Conservation (phyloP, 2,888 invertebrate species). For the Melieria crassipennis region DNA sequence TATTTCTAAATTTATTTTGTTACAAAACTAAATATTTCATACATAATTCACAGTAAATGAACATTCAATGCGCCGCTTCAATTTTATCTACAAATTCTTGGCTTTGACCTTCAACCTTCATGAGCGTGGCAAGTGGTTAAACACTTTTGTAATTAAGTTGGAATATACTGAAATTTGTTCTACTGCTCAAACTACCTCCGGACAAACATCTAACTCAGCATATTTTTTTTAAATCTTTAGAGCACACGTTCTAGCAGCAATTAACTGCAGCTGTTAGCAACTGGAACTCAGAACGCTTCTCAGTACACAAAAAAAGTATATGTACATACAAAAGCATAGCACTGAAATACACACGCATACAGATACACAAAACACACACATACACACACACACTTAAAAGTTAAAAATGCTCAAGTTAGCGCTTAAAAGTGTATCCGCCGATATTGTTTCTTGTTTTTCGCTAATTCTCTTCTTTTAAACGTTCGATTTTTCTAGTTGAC, state of each 20-base stretch:
- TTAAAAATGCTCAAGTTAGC: background rate
- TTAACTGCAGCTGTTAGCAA: constrained; percentile 5
- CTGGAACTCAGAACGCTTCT: constrained; percentile 1
- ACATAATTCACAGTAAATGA: too few species aligned
- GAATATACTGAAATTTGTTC: too few species aligned
- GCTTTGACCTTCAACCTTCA: too few species aligned
- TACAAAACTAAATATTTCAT: too few species aligned
- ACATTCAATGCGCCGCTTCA: too few species aligned
- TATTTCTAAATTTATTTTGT: too few species aligned
- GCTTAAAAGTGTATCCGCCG: constrained; percentile 2
- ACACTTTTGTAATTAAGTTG: too few species aligned
- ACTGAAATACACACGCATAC: constrained; percentile 21
- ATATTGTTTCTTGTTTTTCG: constrained; percentile 32
- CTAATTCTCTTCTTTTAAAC: constrained; percentile 46
- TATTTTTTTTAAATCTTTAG: too few species aligned
- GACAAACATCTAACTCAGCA: too few species aligned
- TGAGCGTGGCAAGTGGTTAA: too few species aligned
- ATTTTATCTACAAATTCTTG: too few species aligned
- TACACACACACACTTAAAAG: constrained; percentile 24
- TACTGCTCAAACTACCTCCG: too few species aligned
- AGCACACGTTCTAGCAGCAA: background rate
- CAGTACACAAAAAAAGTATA: background rate
- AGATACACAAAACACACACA: constrained; percentile 14
- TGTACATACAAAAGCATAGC: background rate
- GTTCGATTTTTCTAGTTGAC: constrained; percentile 57